Evolutionary conservation across 2,797 vertebrate genomes (phyloP).

Genomic region (Ambastaia sidthimunki): DNA sequence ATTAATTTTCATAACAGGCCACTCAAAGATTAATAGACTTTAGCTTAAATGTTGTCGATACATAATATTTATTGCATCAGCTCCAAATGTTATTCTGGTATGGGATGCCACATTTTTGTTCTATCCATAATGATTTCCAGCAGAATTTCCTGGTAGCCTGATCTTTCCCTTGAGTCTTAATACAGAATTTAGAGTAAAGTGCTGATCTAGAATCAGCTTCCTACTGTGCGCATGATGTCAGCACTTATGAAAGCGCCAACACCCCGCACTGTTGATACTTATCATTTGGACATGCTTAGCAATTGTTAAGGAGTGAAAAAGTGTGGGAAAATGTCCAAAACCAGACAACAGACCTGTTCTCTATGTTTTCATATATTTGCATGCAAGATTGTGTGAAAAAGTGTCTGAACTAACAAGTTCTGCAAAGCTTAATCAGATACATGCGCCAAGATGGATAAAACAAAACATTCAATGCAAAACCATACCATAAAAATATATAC

Average conservation of each 20-base stretch:
- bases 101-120: constrained; percentile 6
- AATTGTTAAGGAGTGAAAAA: background rate
- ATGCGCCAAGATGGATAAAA: background rate
- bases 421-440: background rate
- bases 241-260: background rate
- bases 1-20: background rate
- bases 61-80: background rate
- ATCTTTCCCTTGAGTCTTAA: background rate
- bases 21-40: background rate
- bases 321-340: background rate
- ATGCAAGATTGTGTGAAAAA: background rate
- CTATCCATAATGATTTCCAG: background rate
- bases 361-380: background rate
- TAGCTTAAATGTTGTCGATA: background rate
- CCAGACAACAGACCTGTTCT: background rate
- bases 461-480: background rate
- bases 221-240: constrained; percentile 2
- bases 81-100: background rate
- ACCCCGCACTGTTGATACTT: constrained; percentile 6
- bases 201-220: constrained; percentile 13
- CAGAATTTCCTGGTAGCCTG: constrained; percentile 1
- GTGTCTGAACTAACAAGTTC: background rate
- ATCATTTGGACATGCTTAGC: background rate
- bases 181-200: constrained; percentile 14
- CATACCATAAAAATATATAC: background rate